These are phyloP conservation scores for Thysanoteuthis rhombus DNA, from an alignment of 2,888 invertebrate species.

Conservation along the genomic window DNA sequence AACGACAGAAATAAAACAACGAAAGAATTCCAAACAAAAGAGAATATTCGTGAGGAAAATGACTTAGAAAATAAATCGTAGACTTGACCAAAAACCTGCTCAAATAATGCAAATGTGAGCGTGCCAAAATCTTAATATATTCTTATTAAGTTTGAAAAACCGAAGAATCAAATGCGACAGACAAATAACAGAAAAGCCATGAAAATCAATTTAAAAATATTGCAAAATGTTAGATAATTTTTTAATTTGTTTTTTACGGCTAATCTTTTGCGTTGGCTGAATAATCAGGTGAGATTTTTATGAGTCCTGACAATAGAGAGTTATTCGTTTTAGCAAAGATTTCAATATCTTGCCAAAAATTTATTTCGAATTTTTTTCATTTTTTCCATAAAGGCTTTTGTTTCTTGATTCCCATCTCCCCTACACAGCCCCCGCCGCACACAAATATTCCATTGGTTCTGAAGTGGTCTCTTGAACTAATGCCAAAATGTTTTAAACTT, in stretches of 20 bases:
- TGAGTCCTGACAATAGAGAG: neutral
- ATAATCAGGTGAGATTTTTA: neutral
- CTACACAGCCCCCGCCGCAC: neutral
- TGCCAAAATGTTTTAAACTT: neutral
- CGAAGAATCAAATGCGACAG: neutral
- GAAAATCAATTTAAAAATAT: neutral
- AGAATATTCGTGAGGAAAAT: neutral
- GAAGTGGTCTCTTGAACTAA: neutral
- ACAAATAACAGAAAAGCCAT: neutral
- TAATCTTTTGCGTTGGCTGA: neutral
- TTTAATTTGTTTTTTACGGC: neutral
- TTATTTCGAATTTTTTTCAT: neutral
- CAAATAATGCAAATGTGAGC: neutral
- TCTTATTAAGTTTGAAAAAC: conserved; percentile 12
- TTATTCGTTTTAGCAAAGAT: neutral
- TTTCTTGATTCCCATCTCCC: neutral
- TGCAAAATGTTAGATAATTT: neutral
- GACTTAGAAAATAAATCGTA: neutral
- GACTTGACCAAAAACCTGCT: neutral
- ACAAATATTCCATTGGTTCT: neutral
- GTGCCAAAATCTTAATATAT: neutral
- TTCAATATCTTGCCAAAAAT: neutral
- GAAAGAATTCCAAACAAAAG: neutral
- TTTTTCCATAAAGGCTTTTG: neutral
- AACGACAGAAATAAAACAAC: neutral